A percentile compares a stretch with the other conserved stretches of the same genome.
Conservation (phyloP, 64 coral and sea anemone species). For the Stichodactyla mertensii region DNA sequence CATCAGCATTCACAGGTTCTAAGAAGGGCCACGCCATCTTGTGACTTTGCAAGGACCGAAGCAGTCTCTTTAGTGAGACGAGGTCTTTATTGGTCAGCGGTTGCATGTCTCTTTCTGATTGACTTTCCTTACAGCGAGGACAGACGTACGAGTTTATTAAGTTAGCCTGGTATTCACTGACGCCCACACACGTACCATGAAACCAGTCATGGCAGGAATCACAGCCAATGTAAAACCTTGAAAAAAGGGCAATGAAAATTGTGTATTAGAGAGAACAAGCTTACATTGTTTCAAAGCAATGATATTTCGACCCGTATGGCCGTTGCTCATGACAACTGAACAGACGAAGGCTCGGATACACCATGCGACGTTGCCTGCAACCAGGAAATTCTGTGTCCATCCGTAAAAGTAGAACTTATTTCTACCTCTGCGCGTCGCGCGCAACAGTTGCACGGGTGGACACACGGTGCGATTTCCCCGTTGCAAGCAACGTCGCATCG, state of each 20-base stretch:
- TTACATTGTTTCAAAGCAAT: too few relatives aligned
- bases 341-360: too few relatives aligned
- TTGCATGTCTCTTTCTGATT: conserved; percentile 47
- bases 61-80: conserved; percentile 76
- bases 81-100: conserved; percentile 76
- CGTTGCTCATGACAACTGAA: too few relatives aligned
- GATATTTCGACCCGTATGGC: too few relatives aligned
- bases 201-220: conserved; percentile 97
- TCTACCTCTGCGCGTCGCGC: too few relatives aligned
- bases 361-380: too few relatives aligned
- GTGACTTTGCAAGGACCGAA: conserved; percentile 89
- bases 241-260: neutral
- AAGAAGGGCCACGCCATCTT: conserved; percentile 99
- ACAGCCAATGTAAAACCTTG: conserved; percentile 95
- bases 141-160: conserved; percentile 70
- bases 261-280: neutral
- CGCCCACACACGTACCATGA: conserved; percentile 86
- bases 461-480: too few relatives aligned
- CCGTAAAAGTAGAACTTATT: too few relatives aligned
- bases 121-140: conserved; percentile 67
- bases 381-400: too few relatives aligned
- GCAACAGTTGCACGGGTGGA: too few relatives aligned
- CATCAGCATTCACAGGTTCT: conserved; percentile 71
- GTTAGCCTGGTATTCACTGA: conserved; percentile 74
- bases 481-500: too few relatives aligned